Evolutionary conservation across 1,140 invertebrate genomes (phyloP).

Genomic region (Eubasilissa regina): DNA sequence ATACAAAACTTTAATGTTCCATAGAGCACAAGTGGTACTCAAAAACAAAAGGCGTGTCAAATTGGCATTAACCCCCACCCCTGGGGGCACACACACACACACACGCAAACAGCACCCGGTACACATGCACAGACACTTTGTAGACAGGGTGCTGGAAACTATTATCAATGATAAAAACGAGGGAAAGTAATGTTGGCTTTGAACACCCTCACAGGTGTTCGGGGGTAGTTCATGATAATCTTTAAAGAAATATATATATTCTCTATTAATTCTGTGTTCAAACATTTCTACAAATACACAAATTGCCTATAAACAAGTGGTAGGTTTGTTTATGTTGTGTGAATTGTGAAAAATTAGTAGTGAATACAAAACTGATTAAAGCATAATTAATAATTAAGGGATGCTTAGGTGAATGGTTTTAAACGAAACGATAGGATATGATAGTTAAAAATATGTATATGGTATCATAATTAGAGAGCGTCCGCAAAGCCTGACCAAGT

Average conservation of each 20-base stretch:
- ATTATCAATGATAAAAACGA: constrained; percentile 45
- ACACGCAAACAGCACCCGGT: constrained; percentile 1
- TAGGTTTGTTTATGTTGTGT: no score
- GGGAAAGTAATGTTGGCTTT: constrained; percentile 48
- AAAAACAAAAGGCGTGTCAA: constrained; percentile 61
- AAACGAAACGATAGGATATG: no score
- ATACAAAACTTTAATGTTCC: constrained; percentile 59
- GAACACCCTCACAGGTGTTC: constrained; percentile 49
- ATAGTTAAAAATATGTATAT: no score
- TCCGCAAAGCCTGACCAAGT: no score
- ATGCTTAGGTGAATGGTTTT: no score
- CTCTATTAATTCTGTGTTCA: no score
- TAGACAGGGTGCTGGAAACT: constrained; percentile 5
- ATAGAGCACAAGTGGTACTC: constrained; percentile 59
- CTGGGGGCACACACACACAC: constrained; percentile 24
- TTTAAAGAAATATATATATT: neutral
- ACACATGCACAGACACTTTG: neutral
- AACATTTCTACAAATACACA: no score
- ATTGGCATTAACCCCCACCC: constrained; percentile 59
- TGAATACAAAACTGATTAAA: no score
- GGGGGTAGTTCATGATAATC: constrained; percentile 5
- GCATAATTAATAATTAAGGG: no score
- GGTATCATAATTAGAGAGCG: no score
- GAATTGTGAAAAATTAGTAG: no score
- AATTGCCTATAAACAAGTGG: no score